These are phyloP conservation scores for Margaritifera margaritifera DNA, from an alignment of 2,888 invertebrate genomes.

Conservation along the genomic window DNA sequence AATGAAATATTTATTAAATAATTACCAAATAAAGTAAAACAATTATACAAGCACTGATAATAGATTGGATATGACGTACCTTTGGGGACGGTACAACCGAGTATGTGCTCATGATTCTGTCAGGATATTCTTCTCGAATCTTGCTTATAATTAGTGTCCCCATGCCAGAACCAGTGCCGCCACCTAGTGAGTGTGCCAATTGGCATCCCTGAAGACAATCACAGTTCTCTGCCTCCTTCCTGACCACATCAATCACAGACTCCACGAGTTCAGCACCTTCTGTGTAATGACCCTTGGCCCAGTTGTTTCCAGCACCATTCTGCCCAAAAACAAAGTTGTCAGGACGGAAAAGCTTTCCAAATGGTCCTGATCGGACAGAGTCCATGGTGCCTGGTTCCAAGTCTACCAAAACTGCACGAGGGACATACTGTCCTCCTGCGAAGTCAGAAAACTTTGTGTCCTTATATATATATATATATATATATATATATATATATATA, in stretches of 20 bases:
- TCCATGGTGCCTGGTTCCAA: conserved; percentile 97
- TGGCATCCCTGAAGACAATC: conserved; percentile 70
- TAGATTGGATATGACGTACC: conserved; percentile 54
- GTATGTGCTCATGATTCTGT: conserved; percentile 94
- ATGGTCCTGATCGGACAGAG: conserved; percentile 92
- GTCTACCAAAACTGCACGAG: conserved; percentile 92
- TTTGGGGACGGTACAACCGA: conserved; percentile 92
- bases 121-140: conserved; percentile 96
- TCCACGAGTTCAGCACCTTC: conserved; percentile 69
- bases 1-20: not conserved
- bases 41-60: not conserved
- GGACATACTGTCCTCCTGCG: conserved; percentile 87
- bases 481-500: no score
- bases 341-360: conserved; percentile 92
- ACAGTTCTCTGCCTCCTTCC: conserved; percentile 68
- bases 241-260: conserved; percentile 66
- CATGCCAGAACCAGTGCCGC: conserved; percentile 91
- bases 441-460: not conserved
- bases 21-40: not conserved
- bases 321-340: conserved; percentile 90
- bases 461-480: no score
- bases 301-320: conserved; percentile 66
- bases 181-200: conserved; percentile 81
- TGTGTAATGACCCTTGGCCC: conserved; percentile 69
- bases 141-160: conserved; percentile 94